Conservation (phyloP, 2,113 vertebrate species). For the Electrona antarctica region DNA sequence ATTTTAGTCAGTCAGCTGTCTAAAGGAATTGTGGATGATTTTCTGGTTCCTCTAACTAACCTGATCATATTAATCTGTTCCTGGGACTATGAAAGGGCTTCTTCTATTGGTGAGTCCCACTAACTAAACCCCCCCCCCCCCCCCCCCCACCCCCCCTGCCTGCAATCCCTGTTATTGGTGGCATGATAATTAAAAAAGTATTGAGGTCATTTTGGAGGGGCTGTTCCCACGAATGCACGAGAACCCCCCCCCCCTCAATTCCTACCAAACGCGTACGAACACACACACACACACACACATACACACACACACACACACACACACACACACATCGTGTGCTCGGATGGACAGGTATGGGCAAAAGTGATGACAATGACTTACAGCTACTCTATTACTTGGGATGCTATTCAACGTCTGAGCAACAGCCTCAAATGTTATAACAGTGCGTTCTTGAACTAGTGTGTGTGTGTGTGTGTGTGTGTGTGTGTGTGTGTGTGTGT, state of each 20-base stretch:
- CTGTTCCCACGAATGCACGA: constrained; percentile 33
- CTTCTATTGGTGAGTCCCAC: background rate
- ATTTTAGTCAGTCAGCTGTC: background rate
- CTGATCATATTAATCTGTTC: constrained; percentile 11
- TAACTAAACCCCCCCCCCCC: background rate
- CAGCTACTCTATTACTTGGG: constrained; percentile 15
- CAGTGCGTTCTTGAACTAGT: constrained; percentile 26
- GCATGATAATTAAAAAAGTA: constrained; percentile 35
- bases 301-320: background rate
- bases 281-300: background rate
- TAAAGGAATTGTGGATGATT: constrained; percentile 5
- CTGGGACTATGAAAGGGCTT: constrained; percentile 3
- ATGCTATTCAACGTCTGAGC: constrained; percentile 29
- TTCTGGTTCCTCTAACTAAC: constrained; percentile 19
- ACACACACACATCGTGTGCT: background rate
- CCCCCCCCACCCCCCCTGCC: background rate
- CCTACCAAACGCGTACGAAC: background rate
- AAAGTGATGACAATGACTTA: constrained; percentile 13
- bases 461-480: no score
- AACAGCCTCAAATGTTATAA: constrained; percentile 9
- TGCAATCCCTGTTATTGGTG: constrained; percentile 20
- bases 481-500: no score
- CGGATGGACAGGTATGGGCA: background rate
- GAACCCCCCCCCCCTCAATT: background rate
- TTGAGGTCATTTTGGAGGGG: constrained; percentile 27